Conservation (phyloP, 2,888 invertebrate genomes). For the Drosophila cognata region DNA sequence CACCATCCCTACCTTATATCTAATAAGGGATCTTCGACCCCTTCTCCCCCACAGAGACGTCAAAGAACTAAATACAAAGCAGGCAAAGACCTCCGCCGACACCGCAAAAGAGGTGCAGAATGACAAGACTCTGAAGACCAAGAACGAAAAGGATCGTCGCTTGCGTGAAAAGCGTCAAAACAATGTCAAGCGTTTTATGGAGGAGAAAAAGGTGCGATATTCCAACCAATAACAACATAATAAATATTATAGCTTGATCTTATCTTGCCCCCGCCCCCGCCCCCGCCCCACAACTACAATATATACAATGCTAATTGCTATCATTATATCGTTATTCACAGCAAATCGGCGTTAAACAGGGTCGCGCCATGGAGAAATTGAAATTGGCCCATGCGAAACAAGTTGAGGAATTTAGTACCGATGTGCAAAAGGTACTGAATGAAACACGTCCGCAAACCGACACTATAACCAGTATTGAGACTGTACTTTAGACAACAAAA, state of each 20-base stretch:
- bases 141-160: conserved; percentile 97
- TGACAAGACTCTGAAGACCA: conserved; percentile 98
- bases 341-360: conserved; percentile 94
- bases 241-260: background rate
- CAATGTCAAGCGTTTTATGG: conserved; percentile 98
- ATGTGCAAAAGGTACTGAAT: conserved; percentile 91
- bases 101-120: conserved; percentile 97
- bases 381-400: conserved; percentile 97
- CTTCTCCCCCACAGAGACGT: conserved; percentile 88
- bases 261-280: background rate
- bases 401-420: conserved; percentile 94
- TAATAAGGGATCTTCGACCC: background rate
- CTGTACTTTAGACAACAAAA: conserved; percentile 82
- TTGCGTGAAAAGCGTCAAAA: conserved; percentile 98
- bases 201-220: conserved; percentile 91
- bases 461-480: conserved; percentile 84
- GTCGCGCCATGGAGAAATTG: conserved; percentile 95
- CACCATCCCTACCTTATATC: background rate
- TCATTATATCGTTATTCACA: conserved; percentile 69
- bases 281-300: background rate
- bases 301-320: conserved; percentile 21
- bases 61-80: conserved; percentile 97
- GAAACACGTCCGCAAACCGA: conserved; percentile 77
- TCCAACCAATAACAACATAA: background rate
- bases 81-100: conserved; percentile 98